Base-by-base conservation (phyloP, 2,888 invertebrate species). In the Apodemia mormo region DNA sequence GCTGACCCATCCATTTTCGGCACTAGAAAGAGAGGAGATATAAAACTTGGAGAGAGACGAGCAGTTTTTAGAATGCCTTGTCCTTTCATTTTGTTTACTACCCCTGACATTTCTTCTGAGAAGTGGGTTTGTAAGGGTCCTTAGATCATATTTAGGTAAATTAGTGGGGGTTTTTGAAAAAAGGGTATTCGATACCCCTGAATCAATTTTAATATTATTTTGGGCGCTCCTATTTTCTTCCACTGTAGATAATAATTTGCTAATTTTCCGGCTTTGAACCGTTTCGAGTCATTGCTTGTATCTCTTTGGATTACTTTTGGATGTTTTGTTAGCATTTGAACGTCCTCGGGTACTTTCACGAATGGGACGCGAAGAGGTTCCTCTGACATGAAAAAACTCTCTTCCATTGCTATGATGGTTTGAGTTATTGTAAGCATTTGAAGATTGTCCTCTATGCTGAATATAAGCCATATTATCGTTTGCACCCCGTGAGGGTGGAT, bases 1-100 rank as follows among this genome's bases (percentile, higher is more conserved):
- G 7, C 40, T 7, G 75, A 70, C 10, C 77, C 76, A 71, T 77
- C 76, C 64, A 66, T 37, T 45, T 80, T 80, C 10, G 76, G 76
- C 0, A 76, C 71, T 9, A 79, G 73, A 70, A 79, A 80, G 58
- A 80, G 73, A 12, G 74, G 56, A 10, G 80, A 78, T 7, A 80
- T 7, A 58, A 79, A 80, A 65, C 77, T 78, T 37, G 77, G 76
- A 7, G 75, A 65, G 12, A 43, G 1, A 5, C 8, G 66, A 4
- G 71, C 76, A 33, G 3, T 7, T 22, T 72, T 66, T 33, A 69
- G 30, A 43, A 69, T 49, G 1, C 54, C 54, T 37, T 66, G 33
- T 10, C 29, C 10, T n/a, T 69, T 69, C 65, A 70, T 65, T 33
- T 71, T 70, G 1, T 66, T 8, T 65, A 79, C 71, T 5, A 73